Evolutionary conservation across 2,113 vertebrate species (phyloP), one percentile per base, ranked within the genome.

Genomic region (Psittacula cyanocephala): DNA sequence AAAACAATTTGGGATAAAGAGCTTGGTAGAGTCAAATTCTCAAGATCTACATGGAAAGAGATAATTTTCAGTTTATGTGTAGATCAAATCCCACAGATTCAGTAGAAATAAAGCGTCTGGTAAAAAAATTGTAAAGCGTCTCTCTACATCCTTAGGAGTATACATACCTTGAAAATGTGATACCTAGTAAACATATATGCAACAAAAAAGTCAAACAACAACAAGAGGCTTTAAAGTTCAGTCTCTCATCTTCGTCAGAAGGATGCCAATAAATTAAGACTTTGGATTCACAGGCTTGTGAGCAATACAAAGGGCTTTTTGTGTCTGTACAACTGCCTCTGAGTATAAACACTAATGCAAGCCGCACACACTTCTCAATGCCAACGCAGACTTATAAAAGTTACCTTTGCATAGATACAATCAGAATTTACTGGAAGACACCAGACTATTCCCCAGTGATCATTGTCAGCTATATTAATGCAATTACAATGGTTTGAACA

Each of bases 401-500:
- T 55, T 93, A 79, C 69, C 80, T 89, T 83, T 86, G 62, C 23
- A 2, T 17, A 47, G 47, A 44, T 41, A 64, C 22, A 81, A 71
- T 52, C 52, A 65, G 70, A 89, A 88, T 69, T 96, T 84, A 91
- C 72, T 1, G 3, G 83, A 94, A 93, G 44, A 69, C 3, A 6
- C 19, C 0, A 2, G 77, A 92, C 65, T 96, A 93, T 89, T 96
- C 88, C 86, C 83, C 31, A 47, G 49, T 57, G 88, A 93, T 92
- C 87, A 87, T 65, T 77, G 74, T 79, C 70, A 80, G 74, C 77
- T 91, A 29, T 94, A 95, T 93, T 90, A 93, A 93, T 85, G 81
- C 81, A 96, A 93, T 94, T 92, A 93, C 37, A 91, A 87, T 87
- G 62, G 52, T 65, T 94, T 75, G 74, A 96, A 94, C 33, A 89